These are phyloP conservation scores for Eristalis intricaria DNA, from an alignment of 2,888 invertebrate species.

Conservation along the genomic window DNA sequence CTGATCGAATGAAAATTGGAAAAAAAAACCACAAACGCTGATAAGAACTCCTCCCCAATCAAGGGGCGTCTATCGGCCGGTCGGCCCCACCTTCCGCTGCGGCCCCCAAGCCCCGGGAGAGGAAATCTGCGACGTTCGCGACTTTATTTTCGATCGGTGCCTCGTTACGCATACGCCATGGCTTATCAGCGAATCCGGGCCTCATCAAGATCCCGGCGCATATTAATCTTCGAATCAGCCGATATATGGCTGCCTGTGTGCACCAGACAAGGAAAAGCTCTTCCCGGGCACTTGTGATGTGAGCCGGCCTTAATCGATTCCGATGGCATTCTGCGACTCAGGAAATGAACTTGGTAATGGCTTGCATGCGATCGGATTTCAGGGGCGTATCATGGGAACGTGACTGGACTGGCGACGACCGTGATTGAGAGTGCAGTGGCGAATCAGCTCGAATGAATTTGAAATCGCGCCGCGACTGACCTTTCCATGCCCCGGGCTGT, in stretches of 20 bases:
- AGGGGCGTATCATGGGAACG: constrained; percentile 17
- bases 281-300: constrained; percentile 3
- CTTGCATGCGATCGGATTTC: background rate
- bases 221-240: constrained; percentile 4
- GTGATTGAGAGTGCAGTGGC: background rate
- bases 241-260: background rate
- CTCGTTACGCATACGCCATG: background rate
- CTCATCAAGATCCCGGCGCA: background rate
- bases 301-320: background rate
- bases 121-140: constrained; percentile 7
- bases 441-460: background rate
- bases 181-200: background rate
- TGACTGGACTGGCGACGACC: constrained; percentile 19
- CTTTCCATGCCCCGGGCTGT: background rate
- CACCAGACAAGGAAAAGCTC: constrained; percentile 6
- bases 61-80: constrained; percentile 33
- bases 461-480: background rate
- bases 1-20: background rate
- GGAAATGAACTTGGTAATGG: constrained; percentile 17
- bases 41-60: constrained; percentile 22
- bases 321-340: constrained; percentile 7
- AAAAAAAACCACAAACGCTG: constrained; percentile 7
- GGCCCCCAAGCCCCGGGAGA: background rate
- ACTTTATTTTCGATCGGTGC: background rate
- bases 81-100: background rate